Percentiles rank a stretch among this genome's conserved stretches.
phyloP scores from a whole-genome alignment of 2,113 vertebrate species.

The Nibea coibor region DNA sequence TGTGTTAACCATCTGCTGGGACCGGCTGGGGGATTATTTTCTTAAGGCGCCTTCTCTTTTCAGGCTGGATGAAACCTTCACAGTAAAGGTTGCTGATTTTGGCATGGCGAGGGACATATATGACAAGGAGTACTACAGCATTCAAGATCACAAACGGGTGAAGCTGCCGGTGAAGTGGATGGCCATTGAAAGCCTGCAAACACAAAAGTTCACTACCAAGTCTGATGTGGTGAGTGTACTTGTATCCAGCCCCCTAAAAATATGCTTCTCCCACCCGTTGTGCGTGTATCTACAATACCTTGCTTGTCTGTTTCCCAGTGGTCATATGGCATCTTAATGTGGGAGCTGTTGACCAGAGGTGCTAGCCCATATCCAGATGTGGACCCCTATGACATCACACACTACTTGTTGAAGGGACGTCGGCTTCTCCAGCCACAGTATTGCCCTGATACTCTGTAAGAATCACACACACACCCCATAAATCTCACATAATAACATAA shows the following conservation, averaged over 20 bases:
- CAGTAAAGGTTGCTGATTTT: slow-evolving; percentile 97
- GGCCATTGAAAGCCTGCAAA: slow-evolving; percentile 96
- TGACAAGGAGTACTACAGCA: slow-evolving; percentile 96
- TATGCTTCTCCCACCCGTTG: background rate
- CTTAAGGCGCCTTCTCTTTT: slow-evolving; percentile 11
- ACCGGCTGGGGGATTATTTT: background rate
- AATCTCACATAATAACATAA: background rate
- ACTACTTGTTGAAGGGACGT: slow-evolving; percentile 89
- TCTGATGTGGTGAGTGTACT: slow-evolving; percentile 91
- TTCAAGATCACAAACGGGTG: slow-evolving; percentile 86
- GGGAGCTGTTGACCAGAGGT: slow-evolving; percentile 96
- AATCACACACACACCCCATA: slow-evolving; percentile 18
- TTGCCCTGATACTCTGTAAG: slow-evolving; percentile 93
- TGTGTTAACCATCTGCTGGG: background rate
- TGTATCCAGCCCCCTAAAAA: background rate
- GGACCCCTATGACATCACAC: slow-evolving; percentile 92
- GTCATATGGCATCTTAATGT: slow-evolving; percentile 95
- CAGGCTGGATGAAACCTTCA: slow-evolving; percentile 94
- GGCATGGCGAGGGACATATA: slow-evolving; percentile 93
- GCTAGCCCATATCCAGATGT: slow-evolving; percentile 91
- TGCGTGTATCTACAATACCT: background rate
- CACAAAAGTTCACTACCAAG: slow-evolving; percentile 96
- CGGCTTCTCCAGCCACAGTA: slow-evolving; percentile 93
- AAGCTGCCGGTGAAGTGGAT: slow-evolving; percentile 98
- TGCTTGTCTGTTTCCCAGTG: slow-evolving; percentile 81